phyloP scores from a whole-genome alignment of 1,140 invertebrate genomes.

The Caenorhabditis tropicalis region DNA sequence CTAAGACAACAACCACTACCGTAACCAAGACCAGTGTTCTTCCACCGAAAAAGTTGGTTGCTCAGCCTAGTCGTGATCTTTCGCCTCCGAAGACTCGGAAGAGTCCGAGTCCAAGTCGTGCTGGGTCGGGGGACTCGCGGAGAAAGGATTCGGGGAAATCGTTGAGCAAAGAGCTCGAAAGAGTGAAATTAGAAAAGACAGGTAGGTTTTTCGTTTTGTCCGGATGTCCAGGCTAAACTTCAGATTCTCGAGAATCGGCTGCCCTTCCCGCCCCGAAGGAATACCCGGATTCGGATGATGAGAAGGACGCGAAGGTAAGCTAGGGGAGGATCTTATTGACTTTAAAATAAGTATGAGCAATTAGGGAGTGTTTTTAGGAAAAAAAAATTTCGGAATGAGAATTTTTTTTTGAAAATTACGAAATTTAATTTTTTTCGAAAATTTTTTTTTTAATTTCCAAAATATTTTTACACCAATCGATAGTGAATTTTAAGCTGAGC shows the following conservation, averaged over 20 bases:
- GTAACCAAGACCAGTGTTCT: background rate
- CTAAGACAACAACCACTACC: background rate
- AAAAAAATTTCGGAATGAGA: too few relatives aligned
- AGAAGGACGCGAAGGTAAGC: background rate
- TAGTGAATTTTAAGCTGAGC: too few relatives aligned
- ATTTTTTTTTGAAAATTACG: too few relatives aligned
- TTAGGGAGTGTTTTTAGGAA: too few relatives aligned
- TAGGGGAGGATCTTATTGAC: background rate
- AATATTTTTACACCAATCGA: too few relatives aligned
- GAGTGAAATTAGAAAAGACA: background rate
- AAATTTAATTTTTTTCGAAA: too few relatives aligned
- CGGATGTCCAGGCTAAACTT: background rate
- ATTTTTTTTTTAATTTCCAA: too few relatives aligned
- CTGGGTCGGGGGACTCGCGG: background rate
- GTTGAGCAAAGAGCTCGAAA: conserved; percentile 4
- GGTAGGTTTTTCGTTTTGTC: background rate
- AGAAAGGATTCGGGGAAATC: background rate
- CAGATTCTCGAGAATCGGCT: conserved; percentile 5
- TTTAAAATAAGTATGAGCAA: too few relatives aligned
- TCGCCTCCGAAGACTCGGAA: conserved; percentile 1
- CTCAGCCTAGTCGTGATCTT: background rate
- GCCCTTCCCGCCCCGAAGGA: background rate
- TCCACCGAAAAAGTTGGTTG: background rate
- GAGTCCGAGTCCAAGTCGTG: background rate
- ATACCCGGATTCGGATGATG: conserved; percentile 24